Evolutionary conservation across 1,140 invertebrate species (phyloP), one percentile per base, ranked within the genome.

Genomic region (Dendroctonus ponderosae): DNA sequence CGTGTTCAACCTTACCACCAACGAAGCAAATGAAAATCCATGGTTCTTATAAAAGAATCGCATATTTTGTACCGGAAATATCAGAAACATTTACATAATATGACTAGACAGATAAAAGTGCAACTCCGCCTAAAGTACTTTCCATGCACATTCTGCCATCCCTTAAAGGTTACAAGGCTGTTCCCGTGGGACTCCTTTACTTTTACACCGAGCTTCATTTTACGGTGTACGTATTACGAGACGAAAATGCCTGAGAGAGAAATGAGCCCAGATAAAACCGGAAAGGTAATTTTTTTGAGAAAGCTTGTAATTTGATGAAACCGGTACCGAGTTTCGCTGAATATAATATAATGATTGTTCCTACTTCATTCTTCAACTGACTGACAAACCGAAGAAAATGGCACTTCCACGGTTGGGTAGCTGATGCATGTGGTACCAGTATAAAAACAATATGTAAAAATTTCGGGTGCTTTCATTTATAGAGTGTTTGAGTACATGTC

Each of bases 141-240:
- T 7, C 9, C 49, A 40, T 41, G 41, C 39, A 56, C 53, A 41
- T 56, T 26, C 53, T 26, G 39, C 8, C 53, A 39, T 56, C 57
- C 42, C 57, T 44, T 59, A 48, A 59, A 59, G 57, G 57, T 59
- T 26, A 59, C 46, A 59, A 59, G 57, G 57, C 15, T 43, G 7
- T 7, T 59, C 42, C 43, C 57, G 7, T 7, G 42, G 40, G 57
- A 44, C 42, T 43, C 46, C 57, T 59, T 59, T 59, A 46, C 57
- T 59, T 59, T 59, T 59, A 59, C 57, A 26, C 57, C 41, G 57
- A 59, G 43, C 57, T 59, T 59, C 57, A 44, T 59, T 59, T 59
- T 59, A 59, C 57, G 57, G 57, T 44, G 57, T 43, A 44, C 57
- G 57, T 59, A 59, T 59, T 48, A 59, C 57, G 38, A 43, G 43